Conservation (phyloP, 2,797 vertebrate species). For the Loris lydekkerianus region DNA sequence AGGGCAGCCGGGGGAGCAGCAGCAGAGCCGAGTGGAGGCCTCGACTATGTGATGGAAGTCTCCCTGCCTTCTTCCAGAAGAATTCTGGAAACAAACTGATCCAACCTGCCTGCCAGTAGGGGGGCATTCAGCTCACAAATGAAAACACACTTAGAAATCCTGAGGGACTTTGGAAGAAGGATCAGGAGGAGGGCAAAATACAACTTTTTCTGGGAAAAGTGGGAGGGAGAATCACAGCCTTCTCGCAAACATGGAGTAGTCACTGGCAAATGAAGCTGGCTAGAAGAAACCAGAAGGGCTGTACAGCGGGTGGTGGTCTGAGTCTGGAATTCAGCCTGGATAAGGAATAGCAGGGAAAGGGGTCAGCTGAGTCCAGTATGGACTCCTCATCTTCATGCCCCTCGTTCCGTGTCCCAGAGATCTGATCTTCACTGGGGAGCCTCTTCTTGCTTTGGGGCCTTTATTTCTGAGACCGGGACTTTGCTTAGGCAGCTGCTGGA, state of each 20-base stretch:
- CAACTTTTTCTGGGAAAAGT: background rate
- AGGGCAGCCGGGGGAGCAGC: background rate
- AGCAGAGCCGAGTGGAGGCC: background rate
- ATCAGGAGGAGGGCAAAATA: rapidly evolving
- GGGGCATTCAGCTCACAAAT: background rate
- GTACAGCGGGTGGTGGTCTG: background rate
- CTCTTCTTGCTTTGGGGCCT: background rate
- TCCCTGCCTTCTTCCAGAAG: background rate
- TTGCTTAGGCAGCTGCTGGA: background rate
- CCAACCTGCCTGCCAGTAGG: background rate
- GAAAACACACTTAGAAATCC: background rate
- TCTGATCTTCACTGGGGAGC: background rate
- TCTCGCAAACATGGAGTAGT: background rate
- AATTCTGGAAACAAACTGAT: background rate
- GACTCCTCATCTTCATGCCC: background rate
- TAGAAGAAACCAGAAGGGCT: rapidly evolving
- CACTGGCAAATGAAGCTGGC: background rate
- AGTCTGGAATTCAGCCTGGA: background rate
- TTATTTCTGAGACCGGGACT: background rate
- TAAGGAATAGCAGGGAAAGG: background rate
- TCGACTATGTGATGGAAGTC: no score
- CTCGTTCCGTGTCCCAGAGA: rapidly evolving
- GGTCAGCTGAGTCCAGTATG: background rate
- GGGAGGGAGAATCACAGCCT: background rate
- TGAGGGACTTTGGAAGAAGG: background rate